Base-by-base conservation (phyloP, 2,888 invertebrate species). In the Callyntrura guangdongensis region DNA sequence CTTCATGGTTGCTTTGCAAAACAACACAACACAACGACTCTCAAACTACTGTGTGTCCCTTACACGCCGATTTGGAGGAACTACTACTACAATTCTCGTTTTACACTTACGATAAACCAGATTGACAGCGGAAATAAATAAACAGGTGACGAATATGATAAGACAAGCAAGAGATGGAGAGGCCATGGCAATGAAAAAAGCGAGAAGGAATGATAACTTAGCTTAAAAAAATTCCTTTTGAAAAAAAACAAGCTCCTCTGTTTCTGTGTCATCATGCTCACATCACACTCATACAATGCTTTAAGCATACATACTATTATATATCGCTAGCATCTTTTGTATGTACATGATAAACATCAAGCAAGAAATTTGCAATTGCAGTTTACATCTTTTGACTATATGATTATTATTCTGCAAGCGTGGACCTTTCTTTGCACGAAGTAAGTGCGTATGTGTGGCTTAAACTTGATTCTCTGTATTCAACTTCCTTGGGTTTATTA, bases 171-270 rank as follows among this genome's bases (percentile, higher is more conserved):
- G 22, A 72, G 12, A 74, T 47, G 20, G 72, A 74, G 72, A 74
- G 72, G 72, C 72, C 72, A 74, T 20, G 2, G 20, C 22, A 49
- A 20, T 74, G 17, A 49, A 27, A 27, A 25, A 64, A 64, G 25
- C 17, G n/a, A 59, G 3, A 17, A 14, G 25, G 25, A 64, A 36
- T 27, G 64, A 25, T 27, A 64, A 12, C 64, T 64, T 0, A 53
- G 8, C 36, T 36, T n/a, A n/a, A 6, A 53, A 53, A 77, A 77
- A 14, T 22, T 14, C 22, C 53, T 77, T 77, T 56, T n/a, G 1
- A 77, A 77, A 81, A 81, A 81, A 81, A 81, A 81, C 81, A 81
- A 61, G 81, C 81, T 61, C 81, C 81, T 61, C 81, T 14, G 36
- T 81, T 81, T 81, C 61, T 81, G 45, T 81, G 81, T 81, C 81